Evolutionary conservation across 2,113 vertebrate genomes (phyloP).

Genomic region (Triplophysa rosa): DNA sequence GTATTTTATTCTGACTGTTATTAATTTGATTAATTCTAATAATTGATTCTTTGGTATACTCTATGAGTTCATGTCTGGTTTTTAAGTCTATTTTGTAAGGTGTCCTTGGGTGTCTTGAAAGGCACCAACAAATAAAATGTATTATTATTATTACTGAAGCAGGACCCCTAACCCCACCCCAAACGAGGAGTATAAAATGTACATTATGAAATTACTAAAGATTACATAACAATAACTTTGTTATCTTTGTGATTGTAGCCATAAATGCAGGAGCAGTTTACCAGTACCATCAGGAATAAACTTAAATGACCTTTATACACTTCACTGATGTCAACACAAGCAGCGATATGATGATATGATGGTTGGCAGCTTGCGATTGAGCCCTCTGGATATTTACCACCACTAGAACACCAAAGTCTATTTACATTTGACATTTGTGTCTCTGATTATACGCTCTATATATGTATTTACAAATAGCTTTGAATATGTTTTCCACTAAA

Average conservation of each 20-base stretch:
- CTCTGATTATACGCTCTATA: background rate
- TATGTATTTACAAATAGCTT: background rate
- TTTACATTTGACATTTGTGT: constrained; percentile 18
- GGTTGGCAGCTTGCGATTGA: background rate
- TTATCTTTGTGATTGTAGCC: background rate
- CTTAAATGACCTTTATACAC: constrained; percentile 28
- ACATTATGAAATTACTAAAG: background rate
- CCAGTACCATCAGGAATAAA: background rate
- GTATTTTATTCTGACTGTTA: no score
- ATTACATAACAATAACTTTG: background rate
- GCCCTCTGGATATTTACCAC: constrained; percentile 30
- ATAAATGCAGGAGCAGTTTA: constrained; percentile 2
- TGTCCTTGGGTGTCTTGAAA: no score
- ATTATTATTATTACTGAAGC: no score
- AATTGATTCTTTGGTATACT: no score
- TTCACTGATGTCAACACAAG: background rate
- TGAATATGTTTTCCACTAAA: background rate
- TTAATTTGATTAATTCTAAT: no score
- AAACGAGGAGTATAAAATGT: background rate
- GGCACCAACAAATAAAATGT: no score
- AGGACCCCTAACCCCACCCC: background rate
- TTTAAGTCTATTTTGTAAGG: no score
- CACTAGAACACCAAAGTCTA: background rate
- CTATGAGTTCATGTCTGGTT: no score
- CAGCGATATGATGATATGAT: background rate